Evolutionary conservation across 2,797 vertebrate genomes (phyloP).

Genomic region (Rhinella marina): DNA sequence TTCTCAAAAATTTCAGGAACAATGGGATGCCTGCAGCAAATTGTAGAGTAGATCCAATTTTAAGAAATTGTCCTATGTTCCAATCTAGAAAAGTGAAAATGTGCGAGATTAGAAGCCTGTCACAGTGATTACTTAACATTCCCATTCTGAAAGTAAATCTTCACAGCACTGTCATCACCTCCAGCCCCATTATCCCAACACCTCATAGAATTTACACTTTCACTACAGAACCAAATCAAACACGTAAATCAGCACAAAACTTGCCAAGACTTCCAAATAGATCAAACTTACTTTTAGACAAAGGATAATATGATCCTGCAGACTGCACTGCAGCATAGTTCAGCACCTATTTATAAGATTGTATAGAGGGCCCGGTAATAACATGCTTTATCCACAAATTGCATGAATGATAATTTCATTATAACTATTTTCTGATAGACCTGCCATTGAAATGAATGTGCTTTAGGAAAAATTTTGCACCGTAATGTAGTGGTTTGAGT

Average conservation of each 20-base stretch:
- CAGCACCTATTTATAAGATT: not conserved
- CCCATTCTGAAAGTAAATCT: constrained; percentile 50
- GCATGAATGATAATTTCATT: not conserved
- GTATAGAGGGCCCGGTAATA: not conserved
- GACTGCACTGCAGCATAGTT: not conserved
- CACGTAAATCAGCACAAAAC: constrained; percentile 54
- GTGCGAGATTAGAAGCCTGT: constrained; percentile 46
- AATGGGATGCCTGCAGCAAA: constrained; percentile 34
- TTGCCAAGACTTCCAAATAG: constrained; percentile 19
- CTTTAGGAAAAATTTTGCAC: too few species aligned
- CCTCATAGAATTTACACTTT: constrained; percentile 56
- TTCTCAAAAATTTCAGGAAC: constrained; percentile 35
- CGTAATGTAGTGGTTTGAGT: too few species aligned
- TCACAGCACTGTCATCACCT: constrained; percentile 43
- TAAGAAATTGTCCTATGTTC: constrained; percentile 45
- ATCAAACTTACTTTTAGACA: not conserved
- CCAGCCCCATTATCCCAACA: constrained; percentile 51
- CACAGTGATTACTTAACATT: constrained; percentile 54
- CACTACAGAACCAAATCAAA: constrained; percentile 47
- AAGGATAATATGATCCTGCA: not conserved
- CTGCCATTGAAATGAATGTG: too few species aligned
- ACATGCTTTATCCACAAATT: not conserved
- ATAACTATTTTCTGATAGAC: not conserved
- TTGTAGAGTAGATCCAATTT: constrained; percentile 51
- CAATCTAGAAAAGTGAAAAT: constrained; percentile 57